Evolutionary conservation across 1,140 invertebrate species (phyloP).

Genomic region (Atta cephalotes): DNA sequence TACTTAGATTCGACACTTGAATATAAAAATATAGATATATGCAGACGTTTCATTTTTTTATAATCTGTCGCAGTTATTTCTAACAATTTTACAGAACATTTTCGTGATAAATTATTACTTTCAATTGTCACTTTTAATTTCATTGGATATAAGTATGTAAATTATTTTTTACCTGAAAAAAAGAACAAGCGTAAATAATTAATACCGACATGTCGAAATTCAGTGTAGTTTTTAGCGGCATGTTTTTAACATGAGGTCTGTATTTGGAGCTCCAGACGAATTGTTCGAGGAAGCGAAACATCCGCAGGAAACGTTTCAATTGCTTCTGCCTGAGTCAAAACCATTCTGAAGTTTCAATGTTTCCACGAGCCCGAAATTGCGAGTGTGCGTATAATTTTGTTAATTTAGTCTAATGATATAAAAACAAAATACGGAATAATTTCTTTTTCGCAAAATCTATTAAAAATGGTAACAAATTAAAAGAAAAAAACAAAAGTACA

Average conservation of each 20-base stretch:
- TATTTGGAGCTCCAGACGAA: slow-evolving; percentile 43
- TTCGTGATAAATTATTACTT: background rate
- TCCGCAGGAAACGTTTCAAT: slow-evolving; percentile 69
- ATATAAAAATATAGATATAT: slow-evolving; percentile 22
- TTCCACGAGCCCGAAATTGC: slow-evolving; percentile 41
- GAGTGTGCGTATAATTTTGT: slow-evolving; percentile 8
- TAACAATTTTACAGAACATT: background rate
- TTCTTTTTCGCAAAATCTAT: background rate
- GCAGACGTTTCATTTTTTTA: slow-evolving; percentile 4
- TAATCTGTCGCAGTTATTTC: background rate
- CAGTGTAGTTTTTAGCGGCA: slow-evolving; percentile 6
- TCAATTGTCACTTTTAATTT: background rate
- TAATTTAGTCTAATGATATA: background rate
- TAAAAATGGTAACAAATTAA: background rate
- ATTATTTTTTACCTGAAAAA: background rate
- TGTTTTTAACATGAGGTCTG: slow-evolving; percentile 37
- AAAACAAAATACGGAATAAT: background rate
- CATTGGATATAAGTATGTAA: background rate
- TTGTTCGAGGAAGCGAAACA: slow-evolving; percentile 66
- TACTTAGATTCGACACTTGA: background rate
- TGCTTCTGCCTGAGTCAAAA: slow-evolving; percentile 45
- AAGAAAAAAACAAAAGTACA: background rate
- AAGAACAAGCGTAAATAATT: background rate
- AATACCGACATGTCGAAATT: background rate
- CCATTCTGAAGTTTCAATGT: slow-evolving; percentile 10